Evolutionary conservation across 2,113 vertebrate species (phyloP).

Genomic region (Acanthochromis polyacanthus): DNA sequence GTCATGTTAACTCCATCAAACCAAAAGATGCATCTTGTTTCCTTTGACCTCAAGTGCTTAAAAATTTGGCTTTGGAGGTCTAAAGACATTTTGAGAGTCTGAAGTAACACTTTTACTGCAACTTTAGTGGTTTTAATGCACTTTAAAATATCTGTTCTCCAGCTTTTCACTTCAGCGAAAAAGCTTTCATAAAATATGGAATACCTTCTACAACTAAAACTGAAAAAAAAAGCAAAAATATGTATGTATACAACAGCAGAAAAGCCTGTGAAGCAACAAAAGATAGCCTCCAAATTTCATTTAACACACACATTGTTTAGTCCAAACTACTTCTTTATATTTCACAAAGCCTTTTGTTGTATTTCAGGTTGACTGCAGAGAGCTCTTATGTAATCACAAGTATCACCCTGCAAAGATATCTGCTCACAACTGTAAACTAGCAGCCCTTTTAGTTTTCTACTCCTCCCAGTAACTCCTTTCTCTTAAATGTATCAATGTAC

Average conservation of each 20-base stretch:
- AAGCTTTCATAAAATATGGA: too few species aligned
- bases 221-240: neutral
- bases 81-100: too few species aligned
- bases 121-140: too few species aligned
- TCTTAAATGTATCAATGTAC: constrained; percentile 2
- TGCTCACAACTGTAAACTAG: constrained; percentile 26
- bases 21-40: too few species aligned
- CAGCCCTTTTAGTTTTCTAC: constrained; percentile 21
- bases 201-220: neutral
- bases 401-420: constrained; percentile 31
- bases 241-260: neutral
- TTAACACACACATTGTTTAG: neutral
- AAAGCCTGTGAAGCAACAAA: neutral
- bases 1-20: too few species aligned
- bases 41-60: too few species aligned
- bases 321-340: constrained; percentile 32
- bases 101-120: too few species aligned
- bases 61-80: too few species aligned
- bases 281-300: constrained; percentile 18
- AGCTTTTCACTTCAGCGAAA: too few species aligned
- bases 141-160: too few species aligned
- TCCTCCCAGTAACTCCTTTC: constrained; percentile 14
- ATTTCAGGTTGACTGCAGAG: constrained; percentile 28
- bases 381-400: constrained; percentile 40
- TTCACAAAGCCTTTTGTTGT: constrained; percentile 40